phyloP scores from a whole-genome alignment of 2,888 invertebrate genomes.

The Tromatobia lineatoria region DNA sequence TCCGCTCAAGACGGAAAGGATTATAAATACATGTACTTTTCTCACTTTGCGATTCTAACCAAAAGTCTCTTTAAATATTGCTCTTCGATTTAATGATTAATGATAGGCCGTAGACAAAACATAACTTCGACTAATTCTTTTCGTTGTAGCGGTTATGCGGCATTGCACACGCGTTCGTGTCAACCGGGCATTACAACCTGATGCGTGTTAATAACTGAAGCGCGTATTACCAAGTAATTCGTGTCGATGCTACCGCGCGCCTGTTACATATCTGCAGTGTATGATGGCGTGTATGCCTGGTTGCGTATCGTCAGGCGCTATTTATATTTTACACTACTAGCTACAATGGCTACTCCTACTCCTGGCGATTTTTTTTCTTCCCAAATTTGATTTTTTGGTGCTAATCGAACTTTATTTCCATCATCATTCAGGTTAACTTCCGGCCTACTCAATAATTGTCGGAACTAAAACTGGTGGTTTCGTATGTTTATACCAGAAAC shows the following conservation, averaged over 20 bases:
- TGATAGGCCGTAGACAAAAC: neutral
- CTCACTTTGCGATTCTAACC: neutral
- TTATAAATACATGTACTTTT: neutral
- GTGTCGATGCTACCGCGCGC: slow-evolving; percentile 3
- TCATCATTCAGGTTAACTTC: too few relatives aligned
- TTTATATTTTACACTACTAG: neutral
- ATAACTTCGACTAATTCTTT: neutral
- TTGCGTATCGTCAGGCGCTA: slow-evolving; percentile 31
- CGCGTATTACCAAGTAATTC: slow-evolving; percentile 17
- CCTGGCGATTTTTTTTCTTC: neutral
- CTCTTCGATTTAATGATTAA: neutral
- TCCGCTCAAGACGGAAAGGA: neutral
- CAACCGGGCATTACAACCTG: slow-evolving; percentile 40
- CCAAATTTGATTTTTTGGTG: too few relatives aligned
- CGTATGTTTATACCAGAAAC: too few relatives aligned
- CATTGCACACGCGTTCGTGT: slow-evolving; percentile 1
- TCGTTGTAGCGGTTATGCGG: neutral
- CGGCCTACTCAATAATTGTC: too few relatives aligned
- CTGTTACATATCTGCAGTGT: neutral
- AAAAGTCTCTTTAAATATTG: neutral
- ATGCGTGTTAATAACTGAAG: slow-evolving; percentile 43
- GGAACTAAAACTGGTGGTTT: too few relatives aligned
- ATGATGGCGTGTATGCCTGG: slow-evolving; percentile 22
- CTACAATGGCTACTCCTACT: neutral
- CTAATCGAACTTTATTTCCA: too few relatives aligned